Evolutionary conservation across 2,797 vertebrate species (phyloP).

Genomic region (Malurus leucopterus): DNA sequence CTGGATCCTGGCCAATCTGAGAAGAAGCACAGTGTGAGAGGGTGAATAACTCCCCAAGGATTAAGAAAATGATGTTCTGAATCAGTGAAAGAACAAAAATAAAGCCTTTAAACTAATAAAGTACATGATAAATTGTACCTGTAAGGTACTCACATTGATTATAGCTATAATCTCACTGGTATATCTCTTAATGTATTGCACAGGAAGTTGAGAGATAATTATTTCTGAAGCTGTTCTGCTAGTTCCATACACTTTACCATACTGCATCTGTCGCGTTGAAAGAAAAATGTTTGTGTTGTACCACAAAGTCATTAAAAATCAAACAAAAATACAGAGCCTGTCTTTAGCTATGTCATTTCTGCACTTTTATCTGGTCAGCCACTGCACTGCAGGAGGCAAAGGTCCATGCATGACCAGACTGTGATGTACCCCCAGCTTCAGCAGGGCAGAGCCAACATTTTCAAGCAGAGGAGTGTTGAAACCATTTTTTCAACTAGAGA

Average conservation of each 20-base stretch:
- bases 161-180: not conserved
- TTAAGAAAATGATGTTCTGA: not conserved
- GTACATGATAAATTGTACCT: not conserved
- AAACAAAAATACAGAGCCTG: not conserved
- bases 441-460: not conserved
- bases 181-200: not conserved
- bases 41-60: not conserved
- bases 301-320: not conserved
- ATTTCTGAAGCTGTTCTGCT: not conserved
- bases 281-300: not conserved
- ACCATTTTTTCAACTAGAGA: not conserved
- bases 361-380: not conserved
- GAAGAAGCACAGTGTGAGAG: not conserved
- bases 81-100: not conserved
- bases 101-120: not conserved
- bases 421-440: rapidly evolving
- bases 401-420: not conserved
- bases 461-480: not conserved
- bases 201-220: not conserved
- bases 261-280: not conserved
- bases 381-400: not conserved
- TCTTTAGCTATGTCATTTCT: not conserved
- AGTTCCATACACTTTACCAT: not conserved
- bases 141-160: not conserved
- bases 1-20: not conserved